These are phyloP conservation scores for Ephialtes manifestator DNA, from an alignment of 2,888 invertebrate genomes.

Conservation along the genomic window DNA sequence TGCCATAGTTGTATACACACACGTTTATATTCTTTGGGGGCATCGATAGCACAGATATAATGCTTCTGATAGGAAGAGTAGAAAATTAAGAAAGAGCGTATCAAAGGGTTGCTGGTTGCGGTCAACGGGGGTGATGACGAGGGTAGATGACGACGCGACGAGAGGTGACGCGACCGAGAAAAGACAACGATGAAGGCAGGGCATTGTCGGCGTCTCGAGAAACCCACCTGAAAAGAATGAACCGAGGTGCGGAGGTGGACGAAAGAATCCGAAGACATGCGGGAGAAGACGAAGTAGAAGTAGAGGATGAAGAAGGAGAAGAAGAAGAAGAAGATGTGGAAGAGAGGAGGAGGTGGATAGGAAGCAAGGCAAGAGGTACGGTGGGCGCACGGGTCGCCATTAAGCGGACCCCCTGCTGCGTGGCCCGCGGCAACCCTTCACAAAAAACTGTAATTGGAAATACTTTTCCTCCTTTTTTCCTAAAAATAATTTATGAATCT, in stretches of 20 bases:
- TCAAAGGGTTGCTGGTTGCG: constrained; percentile 45
- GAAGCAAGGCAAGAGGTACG: constrained; percentile 77
- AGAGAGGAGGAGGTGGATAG: constrained; percentile 60
- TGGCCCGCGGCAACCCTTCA: constrained; percentile 86
- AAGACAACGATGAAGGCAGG: constrained; percentile 50
- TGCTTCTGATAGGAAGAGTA: background rate
- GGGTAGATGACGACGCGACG: constrained; percentile 64
- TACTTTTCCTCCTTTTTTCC: constrained; percentile 86
- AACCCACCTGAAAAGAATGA: constrained; percentile 60
- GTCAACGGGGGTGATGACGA: constrained; percentile 54
- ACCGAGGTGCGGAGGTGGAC: constrained; percentile 67
- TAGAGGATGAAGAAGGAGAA: constrained; percentile 47
- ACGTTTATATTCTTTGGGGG: background rate
- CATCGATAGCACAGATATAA: background rate
- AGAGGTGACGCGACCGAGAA: constrained; percentile 17
- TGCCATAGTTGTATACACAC: constrained; percentile 11
- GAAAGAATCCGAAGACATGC: constrained; percentile 67
- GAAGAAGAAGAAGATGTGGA: constrained; percentile 58
- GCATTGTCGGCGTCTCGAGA: constrained; percentile 53
- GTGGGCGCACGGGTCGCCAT: constrained; percentile 85
- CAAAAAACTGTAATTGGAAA: constrained; percentile 86
- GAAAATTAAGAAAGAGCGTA: background rate
- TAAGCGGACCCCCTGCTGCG: constrained; percentile 86
- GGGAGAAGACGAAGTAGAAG: constrained; percentile 57
- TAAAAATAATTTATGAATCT: constrained; percentile 86